These are phyloP conservation scores for Erebia aethiops DNA, from an alignment of 2,888 invertebrate genomes.

Conservation along the genomic window DNA sequence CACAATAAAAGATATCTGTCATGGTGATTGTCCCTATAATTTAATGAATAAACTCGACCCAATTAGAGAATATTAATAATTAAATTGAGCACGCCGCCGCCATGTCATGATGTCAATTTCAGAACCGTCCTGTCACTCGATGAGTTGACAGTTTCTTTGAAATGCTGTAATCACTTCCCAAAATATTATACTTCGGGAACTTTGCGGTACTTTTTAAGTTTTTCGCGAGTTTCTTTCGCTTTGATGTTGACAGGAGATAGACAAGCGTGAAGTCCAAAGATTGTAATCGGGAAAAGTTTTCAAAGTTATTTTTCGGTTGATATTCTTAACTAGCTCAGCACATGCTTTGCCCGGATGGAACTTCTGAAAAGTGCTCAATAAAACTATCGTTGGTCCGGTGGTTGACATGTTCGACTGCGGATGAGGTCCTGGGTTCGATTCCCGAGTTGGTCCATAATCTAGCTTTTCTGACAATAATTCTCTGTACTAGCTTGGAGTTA, in stretches of 20 bases:
- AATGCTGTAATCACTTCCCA: neutral
- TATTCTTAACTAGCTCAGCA: no score
- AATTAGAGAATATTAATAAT: neutral
- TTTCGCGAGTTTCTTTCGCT: neutral
- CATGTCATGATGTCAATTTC: conserved; percentile 1
- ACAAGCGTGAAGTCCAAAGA: neutral
- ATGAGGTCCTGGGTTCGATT: no score
- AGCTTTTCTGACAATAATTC: no score
- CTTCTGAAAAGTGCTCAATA: no score
- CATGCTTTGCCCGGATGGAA: no score
- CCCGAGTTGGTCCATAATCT: no score
- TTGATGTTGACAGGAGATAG: neutral
- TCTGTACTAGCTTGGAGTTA: no score
- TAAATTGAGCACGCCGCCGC: neutral
- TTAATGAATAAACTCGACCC: conserved; percentile 6
- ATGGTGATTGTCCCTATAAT: no score
- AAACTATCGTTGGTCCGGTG: no score
- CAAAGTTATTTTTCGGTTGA: neutral
- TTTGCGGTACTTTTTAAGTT: neutral
- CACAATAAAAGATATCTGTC: no score
- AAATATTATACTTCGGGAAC: neutral
- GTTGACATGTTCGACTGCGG: no score
- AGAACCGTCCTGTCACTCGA: neutral
- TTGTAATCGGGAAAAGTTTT: neutral
- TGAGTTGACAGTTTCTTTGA: conserved; percentile 7